Base-by-base conservation (phyloP, 2,888 invertebrate species). In the Eristalinus aeneus region DNA sequence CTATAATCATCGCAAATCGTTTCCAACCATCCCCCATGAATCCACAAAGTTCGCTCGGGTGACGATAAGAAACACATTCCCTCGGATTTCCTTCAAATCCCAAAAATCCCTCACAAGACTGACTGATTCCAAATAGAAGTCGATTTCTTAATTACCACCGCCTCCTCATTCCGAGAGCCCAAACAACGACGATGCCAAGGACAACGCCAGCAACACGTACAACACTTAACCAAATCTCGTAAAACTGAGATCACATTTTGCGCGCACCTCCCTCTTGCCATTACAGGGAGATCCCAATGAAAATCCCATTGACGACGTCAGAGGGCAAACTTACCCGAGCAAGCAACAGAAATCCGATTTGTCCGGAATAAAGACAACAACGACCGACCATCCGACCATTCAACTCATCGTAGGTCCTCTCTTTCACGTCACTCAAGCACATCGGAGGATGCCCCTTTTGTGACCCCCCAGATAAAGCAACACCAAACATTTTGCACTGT, bases 271-370 rank as follows among this genome's bases (percentile, higher is more conserved):
- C 46, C 46, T 46, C n/a, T 16, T 46, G 46, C 46, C 46, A 46
- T 46, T 46, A 16, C 39, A 39, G 4, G 39, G 5, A 6, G 12
- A 11, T n/a, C 39, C 39, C 46, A 46, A 46, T 16, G 46, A 46
- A 46, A 46, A 8, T 46, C 46, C 46, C 46, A 46, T n/a, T n/a
- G 46, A 46, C 46, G 39, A n/a, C 39, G n/a, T n/a, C 27, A 27
- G 27, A 27, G 27, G 27, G 39, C 39, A n/a, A 39, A 39, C n/a
- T n/a, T 5, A 39, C 39, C 39, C n/a, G 36, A 39, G 8, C 60
- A 39, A 60, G 22, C 34, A 68, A 76, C 53, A 76, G 46, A 58
- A 60, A 61, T 61, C 61, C 67, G 32, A 61, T 54, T 60, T 75
- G 60, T 46, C 64, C 22, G 53, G 12, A 34, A 11, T 22, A 68